These are phyloP conservation scores for Eriocheir sinensis DNA, from an alignment of 1,140 invertebrate species.

Conservation along the genomic window DNA sequence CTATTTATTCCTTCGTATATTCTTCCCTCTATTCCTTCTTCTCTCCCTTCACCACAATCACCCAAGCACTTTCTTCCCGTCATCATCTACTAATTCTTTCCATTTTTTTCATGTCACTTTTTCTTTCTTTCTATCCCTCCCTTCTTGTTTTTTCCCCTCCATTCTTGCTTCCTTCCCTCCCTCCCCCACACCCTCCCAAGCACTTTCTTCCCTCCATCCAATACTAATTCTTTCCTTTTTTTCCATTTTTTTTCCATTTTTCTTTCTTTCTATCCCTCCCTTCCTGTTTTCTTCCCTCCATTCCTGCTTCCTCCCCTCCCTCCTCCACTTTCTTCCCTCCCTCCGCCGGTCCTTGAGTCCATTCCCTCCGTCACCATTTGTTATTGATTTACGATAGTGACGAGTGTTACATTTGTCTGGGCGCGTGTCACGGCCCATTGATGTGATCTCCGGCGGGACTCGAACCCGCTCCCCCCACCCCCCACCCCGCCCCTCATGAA, in stretches of 20 bases:
- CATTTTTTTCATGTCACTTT: too few species aligned
- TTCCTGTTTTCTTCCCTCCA: neutral
- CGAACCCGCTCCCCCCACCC: neutral
- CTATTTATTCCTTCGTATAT: too few species aligned
- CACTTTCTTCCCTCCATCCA: neutral
- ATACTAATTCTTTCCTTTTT: too few species aligned
- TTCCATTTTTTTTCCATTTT: neutral
- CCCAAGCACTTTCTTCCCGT: too few species aligned
- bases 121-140: too few species aligned
- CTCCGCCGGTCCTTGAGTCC: neutral
- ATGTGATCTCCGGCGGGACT: neutral
- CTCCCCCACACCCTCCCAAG: neutral
- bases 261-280: neutral
- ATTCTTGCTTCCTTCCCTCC: too few species aligned
- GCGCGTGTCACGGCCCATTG: neutral
- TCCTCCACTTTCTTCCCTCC: neutral
- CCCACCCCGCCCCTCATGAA: neutral
- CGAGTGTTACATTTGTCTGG: constrained; percentile 42
- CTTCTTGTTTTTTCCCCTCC: too few species aligned
- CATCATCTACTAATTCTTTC: too few species aligned
- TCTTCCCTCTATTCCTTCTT: too few species aligned
- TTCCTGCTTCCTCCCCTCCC: neutral
- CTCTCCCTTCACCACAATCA: too few species aligned
- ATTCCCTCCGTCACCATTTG: neutral
- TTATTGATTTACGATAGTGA: constrained; percentile 62